Base-by-base conservation (phyloP, 64 coral and sea anemone genomes). In the Montipora efflorescens region DNA sequence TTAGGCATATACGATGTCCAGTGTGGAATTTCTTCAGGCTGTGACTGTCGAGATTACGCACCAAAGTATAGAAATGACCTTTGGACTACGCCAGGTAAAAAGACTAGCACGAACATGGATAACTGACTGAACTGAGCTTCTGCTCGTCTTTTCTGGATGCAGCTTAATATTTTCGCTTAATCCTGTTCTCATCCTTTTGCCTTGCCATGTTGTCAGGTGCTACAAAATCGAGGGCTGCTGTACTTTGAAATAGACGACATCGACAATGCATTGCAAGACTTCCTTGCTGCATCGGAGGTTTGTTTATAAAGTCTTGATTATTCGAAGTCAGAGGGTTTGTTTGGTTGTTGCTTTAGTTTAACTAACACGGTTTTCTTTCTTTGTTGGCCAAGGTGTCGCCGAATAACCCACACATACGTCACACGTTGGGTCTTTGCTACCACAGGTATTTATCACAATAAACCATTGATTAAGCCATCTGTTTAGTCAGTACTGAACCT, bases 191-290 rank as follows among this genome's bases (percentile, higher is more conserved):
- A 11, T 36, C 13, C 48, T 9, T 5, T 86, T 28, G 8, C 3
- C 15, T 25, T 78, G 53, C 3, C 7, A 57, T 57, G 53, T 57
- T 57, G 53, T 8, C 4, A 99, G 98, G 98, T 99, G n/a, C 36
- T 99, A n/a, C 98, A 99, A 74, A 99, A 96, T 91, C 89, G 98
- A 71, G 98, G 98, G 45, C 87, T 99, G 67, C 55, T 99, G 5
- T 99, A 99, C 71, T 90, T 92, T 18, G 95, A 99, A 89, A 90
- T 96, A 68, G 88, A 95, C 52, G 98, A 99, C 81, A 82, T 90
- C 2, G 98, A 99, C 51, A 99, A 99, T 22, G 95, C 98, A 3
- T 62, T 99, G 8, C 90, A 96, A 51, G 98, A 99, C 51, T 99
- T 99, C 59, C 79, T 87, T 6, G 92, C 85, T 23, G 98, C 95